Base-by-base conservation (phyloP, 2,113 vertebrate genomes). In the Neolamprologus brichardi region DNA sequence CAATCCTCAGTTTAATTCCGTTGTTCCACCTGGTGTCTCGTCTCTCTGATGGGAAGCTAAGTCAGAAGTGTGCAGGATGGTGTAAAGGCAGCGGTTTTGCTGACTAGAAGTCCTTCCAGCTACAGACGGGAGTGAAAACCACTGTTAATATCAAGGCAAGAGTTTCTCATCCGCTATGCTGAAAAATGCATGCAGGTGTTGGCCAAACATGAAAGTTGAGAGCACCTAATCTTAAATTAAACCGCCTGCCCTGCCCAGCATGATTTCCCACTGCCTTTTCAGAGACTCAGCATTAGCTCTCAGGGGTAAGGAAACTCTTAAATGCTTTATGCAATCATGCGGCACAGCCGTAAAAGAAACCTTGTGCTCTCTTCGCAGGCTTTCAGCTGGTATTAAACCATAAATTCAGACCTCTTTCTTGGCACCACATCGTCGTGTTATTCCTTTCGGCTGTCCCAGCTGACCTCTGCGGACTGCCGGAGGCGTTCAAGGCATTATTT, bases 311-410 rank as follows among this genome's bases (percentile, higher is more conserved):
- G 83, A 88, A 93, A 91, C 89, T 90, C 82, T 90, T 93, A 84
- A 93, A 92, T 91, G 84, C 89, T 94, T 93, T 85, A 90, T 87
- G 84, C 15, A 12, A 78, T 84, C 89, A 87, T 83, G 85, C 41
- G 39, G 79, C 49, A 84, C 60, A 81, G 87, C 85, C 81, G 86
- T 91, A 91, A 91, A 92, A 87, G 51, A 84, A 87, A 85, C 82
- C 86, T 58, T 83, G 85, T 58, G 13, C 37, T 28, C 52, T 79
- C 60, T 56, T 75, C 18, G 1, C 53, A n/a, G 77, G 77, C 89
- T 89, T 80, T 88, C 82, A 88, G 77, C 77, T 58, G 51, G 79
- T 93, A 89, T 91, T 86, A 83, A 86, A 89, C 78, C 79, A 78
- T 90, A 79, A 93, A 94, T 91, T 85, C 86, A 52, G 34, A 54